Base-by-base conservation (phyloP, 2,888 invertebrate genomes). In the Mythimna impura region DNA sequence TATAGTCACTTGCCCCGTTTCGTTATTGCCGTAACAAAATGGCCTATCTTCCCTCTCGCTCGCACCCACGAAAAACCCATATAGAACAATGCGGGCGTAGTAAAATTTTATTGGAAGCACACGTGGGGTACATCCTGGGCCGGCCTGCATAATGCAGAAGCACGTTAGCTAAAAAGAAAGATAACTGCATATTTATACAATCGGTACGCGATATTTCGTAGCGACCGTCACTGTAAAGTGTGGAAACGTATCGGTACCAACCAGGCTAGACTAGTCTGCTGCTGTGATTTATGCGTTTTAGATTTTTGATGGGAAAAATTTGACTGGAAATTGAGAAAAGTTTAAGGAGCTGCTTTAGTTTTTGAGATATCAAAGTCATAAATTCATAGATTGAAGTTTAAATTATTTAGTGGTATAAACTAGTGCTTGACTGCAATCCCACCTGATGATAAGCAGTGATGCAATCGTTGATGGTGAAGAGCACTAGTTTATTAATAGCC, bases 161-260 rank as follows among this genome's bases (percentile, higher is more conserved):
- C 93, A 94, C 93, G 94, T 94, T 93, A 94, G 93, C 94, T 95
- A 95, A 95, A 95, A 95, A 95, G 94, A 95, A 94, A 95, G 95
- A 95, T 95, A 96, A 95, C 93, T 93, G 93, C 94, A 95, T 96
- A 96, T 96, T 96, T 96, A 96, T 95, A 94, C 95, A 91, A 93
- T 93, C 93, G 92, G 91, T 91, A 89, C 89, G 92, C 94, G 94
- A 94, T 95, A 95, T 94, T 95, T 95, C 93, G 92, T 92, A 85
- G 92, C 92, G 91, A 94, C 91, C 93, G 93, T 94, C 96, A 94
- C 88, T 93, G 94, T 94, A 94, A 94, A 93, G 71, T 77, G 69
- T 78, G 66, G 73, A 76, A 82, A 82, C 71, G 78, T 79, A 84
- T 77, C 78, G 76, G 73, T 68, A 66, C 43, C 36, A 70, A 60